Evolutionary conservation across 2,797 vertebrate species (phyloP), one percentile per base, ranked within the genome.

Genomic region (Centroberyx gerrardi): DNA sequence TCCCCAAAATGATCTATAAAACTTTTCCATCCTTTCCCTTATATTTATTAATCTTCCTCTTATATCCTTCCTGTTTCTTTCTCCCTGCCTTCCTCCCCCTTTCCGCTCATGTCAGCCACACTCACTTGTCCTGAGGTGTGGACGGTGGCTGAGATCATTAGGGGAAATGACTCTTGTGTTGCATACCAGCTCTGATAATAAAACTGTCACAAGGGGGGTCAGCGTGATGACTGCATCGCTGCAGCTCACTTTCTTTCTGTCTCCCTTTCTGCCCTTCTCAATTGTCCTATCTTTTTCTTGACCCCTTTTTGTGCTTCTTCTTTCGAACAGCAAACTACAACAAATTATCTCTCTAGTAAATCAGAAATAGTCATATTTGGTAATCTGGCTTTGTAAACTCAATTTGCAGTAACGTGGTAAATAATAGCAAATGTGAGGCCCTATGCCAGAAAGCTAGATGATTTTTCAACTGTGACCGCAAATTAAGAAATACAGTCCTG

Each of bases 51-150:
- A 33, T n/a, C n/a, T n/a, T 33, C 33, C 33, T 33, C 33, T 33
- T 33, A 4, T 33, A 33, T 33, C 33, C 33, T 33, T 33, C 33
- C 4, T 7, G 4, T 36, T 8, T 44, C 62, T 49, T 7, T 27
- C 18, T 56, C 29, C 9, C 12, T 31, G 2, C 46, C 7, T 36
- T 17, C 46, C 36, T 27, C 58, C 49, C 61, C 48, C 56, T 52
- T 33, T 49, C 62, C 29, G 42, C 75, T 68, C 76, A 78, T 90
- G 84, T 94, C 94, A 93, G 83, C 74, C 88, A 92, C 93, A 94
- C 95, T 94, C 93, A 93, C 93, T 94, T 92, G 85, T 91, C 87
- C 80, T 74, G 88, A 93, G 87, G 91, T 93, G 92, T 91, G 87
- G 92, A 92, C 82, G 85, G 87, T 80, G 61, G 69, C 77, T 82